Percentiles rank a stretch among this genome's conserved stretches.
These are phyloP conservation scores for Macaria liturata DNA, from an alignment of 2,888 invertebrate species.

Conservation along the genomic window DNA sequence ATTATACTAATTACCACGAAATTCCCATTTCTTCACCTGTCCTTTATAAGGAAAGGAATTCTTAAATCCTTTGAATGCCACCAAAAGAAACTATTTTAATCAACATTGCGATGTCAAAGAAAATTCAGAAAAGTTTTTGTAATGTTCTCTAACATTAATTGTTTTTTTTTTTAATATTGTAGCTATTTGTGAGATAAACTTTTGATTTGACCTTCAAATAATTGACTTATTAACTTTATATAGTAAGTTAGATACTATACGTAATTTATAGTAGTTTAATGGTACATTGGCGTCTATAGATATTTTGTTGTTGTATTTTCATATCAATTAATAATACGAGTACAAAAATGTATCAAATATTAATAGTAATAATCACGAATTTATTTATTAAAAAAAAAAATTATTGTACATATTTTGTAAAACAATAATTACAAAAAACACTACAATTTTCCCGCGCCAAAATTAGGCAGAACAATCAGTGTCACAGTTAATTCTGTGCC, in stretches of 20 bases:
- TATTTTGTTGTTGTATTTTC: too few species aligned
- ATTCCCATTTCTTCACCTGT: constrained; percentile 22
- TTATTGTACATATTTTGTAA: neutral
- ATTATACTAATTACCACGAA: constrained; percentile 19
- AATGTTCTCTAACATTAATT: too few species aligned
- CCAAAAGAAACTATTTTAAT: constrained; percentile 27
- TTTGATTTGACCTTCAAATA: neutral
- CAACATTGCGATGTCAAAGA: constrained; percentile 10
- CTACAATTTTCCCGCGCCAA: neutral
- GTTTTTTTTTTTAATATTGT: constrained; percentile 10
- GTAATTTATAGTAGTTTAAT: too few species aligned
- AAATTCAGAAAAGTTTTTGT: neutral
- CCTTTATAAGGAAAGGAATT: constrained; percentile 19
- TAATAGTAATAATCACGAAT: too few species aligned
- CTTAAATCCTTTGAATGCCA: constrained; percentile 20
- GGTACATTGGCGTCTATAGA: too few species aligned
- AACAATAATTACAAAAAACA: neutral
- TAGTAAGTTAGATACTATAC: too few species aligned
- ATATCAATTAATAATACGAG: too few species aligned
- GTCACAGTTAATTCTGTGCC: constrained; percentile 23
- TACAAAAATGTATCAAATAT: too few species aligned
- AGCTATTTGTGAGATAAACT: constrained; percentile 1
- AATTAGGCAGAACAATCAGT: constrained; percentile 15
- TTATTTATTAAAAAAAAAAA: neutral
- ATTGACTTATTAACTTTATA: too few species aligned